Base-by-base conservation (phyloP, 2,113 vertebrate genomes). In the Callipepla californica region DNA sequence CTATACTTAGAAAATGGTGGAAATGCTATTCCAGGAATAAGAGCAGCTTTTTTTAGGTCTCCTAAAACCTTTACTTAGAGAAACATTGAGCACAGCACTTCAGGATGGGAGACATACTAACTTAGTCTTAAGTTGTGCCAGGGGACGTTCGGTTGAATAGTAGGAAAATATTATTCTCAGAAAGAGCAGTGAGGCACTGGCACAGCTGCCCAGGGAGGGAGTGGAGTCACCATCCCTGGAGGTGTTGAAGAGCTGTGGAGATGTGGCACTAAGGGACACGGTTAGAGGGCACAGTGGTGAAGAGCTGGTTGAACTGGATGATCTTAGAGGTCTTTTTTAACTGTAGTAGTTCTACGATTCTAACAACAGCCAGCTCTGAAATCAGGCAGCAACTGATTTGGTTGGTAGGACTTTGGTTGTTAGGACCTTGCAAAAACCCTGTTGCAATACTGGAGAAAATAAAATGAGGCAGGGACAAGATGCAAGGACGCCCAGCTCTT, bases 61-160 rank as follows among this genome's bases (percentile, higher is more conserved):
- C 58, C 45, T 55, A 68, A 79, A 93, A 82, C 62, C 67, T 78
- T 62, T 85, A 7, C 74, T 87, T 62, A 40, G 19, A 66, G 63
- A 73, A 82, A 58, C 21, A 19, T 45, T 69, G 48, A 67, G 75
- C 0, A 0, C 38, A 67, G 75, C 0, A 0, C 38, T 80, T 48
- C 25, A 19, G 30, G 62, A 59, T 13, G 9, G 6, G 11, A 87
- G 36, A 80, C 28, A 36, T 36, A 48, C 40, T 50, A 92, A 8
- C 51, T 5, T 53, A 28, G 51, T 8, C 51, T 53, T 53, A 28
- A 28, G 26, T 16, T 53, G 51, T 53, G 51, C 51, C 51, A 53
- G 51, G 25, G 26, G 26, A 53, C 14, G 8, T 28, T 28, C 51
- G 26, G 51, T 53, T 53, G 51, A 53, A 28, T 53, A 53, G 26